These are phyloP conservation scores for Drosophila flavopinicola DNA, from an alignment of 2,888 invertebrate genomes.

Conservation along the genomic window DNA sequence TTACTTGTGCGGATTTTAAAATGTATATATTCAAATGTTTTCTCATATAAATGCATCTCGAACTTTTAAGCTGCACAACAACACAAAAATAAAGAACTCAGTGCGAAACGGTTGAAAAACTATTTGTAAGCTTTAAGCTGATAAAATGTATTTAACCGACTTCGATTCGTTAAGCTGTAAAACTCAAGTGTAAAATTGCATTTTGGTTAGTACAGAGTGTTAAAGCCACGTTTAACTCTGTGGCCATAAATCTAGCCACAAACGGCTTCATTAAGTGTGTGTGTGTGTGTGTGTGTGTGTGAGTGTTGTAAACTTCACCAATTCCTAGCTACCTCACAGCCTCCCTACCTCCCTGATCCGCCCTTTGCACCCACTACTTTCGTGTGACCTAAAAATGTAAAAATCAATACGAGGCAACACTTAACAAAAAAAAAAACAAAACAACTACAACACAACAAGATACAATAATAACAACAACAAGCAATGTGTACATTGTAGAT, in stretches of 20 bases:
- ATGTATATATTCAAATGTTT: too few species aligned
- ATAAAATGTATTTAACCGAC: constrained; percentile 1
- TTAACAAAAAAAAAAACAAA: constrained; percentile 16
- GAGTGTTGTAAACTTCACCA: constrained; percentile 36
- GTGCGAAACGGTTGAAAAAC: too few species aligned
- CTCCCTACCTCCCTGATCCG: too few species aligned
- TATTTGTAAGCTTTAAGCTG: not conserved
- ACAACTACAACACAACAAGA: constrained; percentile 48
- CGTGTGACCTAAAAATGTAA: constrained; percentile 65
- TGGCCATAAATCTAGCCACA: constrained; percentile 52
- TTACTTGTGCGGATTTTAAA: too few species aligned
- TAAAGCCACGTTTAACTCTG: constrained; percentile 33
- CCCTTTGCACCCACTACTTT: constrained; percentile 6
- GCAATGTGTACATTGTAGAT: constrained; percentile 47
- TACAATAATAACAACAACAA: constrained; percentile 38
- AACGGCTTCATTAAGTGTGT: constrained; percentile 59
- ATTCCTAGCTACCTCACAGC: constrained; percentile 26
- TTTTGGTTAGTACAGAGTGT: constrained; percentile 10
- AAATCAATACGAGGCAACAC: constrained; percentile 63
- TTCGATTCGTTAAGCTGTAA: constrained; percentile 2
- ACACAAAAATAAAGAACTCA: too few species aligned
- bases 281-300: constrained; percentile 10
- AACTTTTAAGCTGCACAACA: too few species aligned
- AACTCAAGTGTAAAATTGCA: constrained; percentile 1
- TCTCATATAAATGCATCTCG: too few species aligned